Base-by-base conservation (phyloP, 2,113 vertebrate genomes). In the Alces alces region DNA sequence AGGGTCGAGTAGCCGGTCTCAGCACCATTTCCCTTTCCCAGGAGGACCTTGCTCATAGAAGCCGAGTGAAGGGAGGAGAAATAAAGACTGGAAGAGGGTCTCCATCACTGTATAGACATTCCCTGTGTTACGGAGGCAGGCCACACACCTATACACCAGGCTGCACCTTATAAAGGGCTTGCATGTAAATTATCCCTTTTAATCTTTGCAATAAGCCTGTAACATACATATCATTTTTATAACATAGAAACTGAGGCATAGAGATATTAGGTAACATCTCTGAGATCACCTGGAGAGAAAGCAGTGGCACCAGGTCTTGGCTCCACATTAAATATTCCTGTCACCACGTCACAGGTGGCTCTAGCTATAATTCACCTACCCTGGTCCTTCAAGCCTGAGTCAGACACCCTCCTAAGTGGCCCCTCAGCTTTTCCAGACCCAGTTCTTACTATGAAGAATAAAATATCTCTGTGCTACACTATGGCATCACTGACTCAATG, bases 131-230 rank as follows among this genome's bases (percentile, higher is more conserved):
- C 1, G 1, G 13, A 36, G 61, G 23, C 54, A 57, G n/a, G 92
- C 58, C 11, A 5, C 57, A 9, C 14, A 43, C n/a, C 17, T 16
- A 30, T 43, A 61, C 6, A 79, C n/a, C 60, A 52, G 1, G 0
- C 61, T 86, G 43, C 11, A 70, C 36, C 33, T 87, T 61, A 73
- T 39, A 73, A n/a, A 86, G 25, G 17, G 60, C 85, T 96, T 87
- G 52, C 36, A 54, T 14, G 11, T 16, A 52, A 82, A 58, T 57
- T 0, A 12, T 1, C 27, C 55, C 47, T 79, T 90, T 89, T 19
- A 60, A 86, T 70, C 17, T 60, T 87, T 61, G 45, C 43, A 43
- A 54, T 47, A 91, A 92, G 66, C 33, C 86, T 54, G 64, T 10
- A 6, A 19, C 30, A 33, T 2, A 17, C 6, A 21, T 7, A 25